Evolutionary conservation across 2,888 invertebrate species (phyloP), one percentile per base, ranked within the genome.

Genomic region (Campoletis raptor): DNA sequence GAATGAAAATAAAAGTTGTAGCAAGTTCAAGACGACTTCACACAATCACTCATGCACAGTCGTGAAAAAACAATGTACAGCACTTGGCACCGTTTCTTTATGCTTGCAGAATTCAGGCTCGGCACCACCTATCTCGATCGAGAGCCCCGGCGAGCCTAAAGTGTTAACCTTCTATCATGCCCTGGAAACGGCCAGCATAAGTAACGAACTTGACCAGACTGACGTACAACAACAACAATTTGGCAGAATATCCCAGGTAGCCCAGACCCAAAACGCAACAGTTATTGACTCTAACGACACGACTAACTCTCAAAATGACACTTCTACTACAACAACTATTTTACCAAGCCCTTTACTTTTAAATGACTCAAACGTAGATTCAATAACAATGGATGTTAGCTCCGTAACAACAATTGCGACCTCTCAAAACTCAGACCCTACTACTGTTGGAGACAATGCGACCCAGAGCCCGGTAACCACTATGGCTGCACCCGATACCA

Each of bases 281-380:
- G 90, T 85, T 89, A 90, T 78, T 82, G 90, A 91, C 90, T 85
- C 89, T 90, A 91, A 91, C 88, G 92, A 85, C 89, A 90, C 88
- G 90, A 91, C 88, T 90, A 92, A 90, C 88, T 88, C 94, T 90
- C 95, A 95, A 90, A 94, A 94, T 91, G 92, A 95, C 91, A 93
- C 92, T 77, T 88, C 90, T 64, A 80, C 89, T 89, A 89, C 90
- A 89, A 90, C 89, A 88, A 88, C 86, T 84, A 87, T 86, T 73
- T 74, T 85, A 89, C 87, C 91, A 87, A 92, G 88, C 85, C 76
- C 24, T 64, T 30, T 66, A 61, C 57, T 72, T 57, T 70, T 81
- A 79, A 87, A 78, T 76, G 82, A 83, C 85, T 87, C 87, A 77
- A 88, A 83, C 54, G 66, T 88, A 88, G 86, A 84, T 73, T 83